Evolutionary conservation across 2,113 vertebrate genomes (phyloP), one percentile per base, ranked within the genome.

Genomic region (Poecile atricapillus): DNA sequence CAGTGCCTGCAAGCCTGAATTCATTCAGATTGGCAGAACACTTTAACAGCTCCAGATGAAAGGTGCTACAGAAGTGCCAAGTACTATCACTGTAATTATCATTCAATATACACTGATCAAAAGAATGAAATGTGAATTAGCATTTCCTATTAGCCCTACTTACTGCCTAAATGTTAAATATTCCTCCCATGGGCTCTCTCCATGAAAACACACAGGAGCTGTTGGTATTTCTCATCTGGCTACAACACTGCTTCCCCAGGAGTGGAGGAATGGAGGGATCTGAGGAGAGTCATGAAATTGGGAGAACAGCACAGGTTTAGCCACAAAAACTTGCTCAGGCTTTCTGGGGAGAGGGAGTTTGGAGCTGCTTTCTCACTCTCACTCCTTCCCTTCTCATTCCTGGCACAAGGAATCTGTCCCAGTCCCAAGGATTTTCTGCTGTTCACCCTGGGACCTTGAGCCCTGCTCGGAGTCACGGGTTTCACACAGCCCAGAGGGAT

Each of bases 51-150:
- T 84, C 71, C 84, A 70, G 92, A 92, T 76, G 89, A 96, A 96
- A 96, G 95, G 94, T 96, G 96, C 94, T 74, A 76, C 83, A 87
- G 87, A 91, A 97, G 94, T 92, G 95, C 93, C 97, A 97, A 93
- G 79, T 47, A 63, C 85, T 92, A 92, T 94, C 95, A 77, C 82
- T 82, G 82, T 94, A 94, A 96, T 97, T 92, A 96, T 93, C 95
- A 94, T 95, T 95, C 95, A 93, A 91, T 80, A 95, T 46, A 95
- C 85, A 52, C 87, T 82, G 95, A 97, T 97, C 96, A 94, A 96
- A 96, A 97, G 95, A 94, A 95, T 90, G 90, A 96, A 95, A 97
- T 77, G 91, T 28, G 95, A 95, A 97, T 95, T 94, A 97, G 93
- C 96, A 97, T 96, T 93, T 97, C 95, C 94, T 95, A 95, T 97